Conservation (phyloP, 1,140 invertebrate genomes). For the Drosophila sp. region DNA sequence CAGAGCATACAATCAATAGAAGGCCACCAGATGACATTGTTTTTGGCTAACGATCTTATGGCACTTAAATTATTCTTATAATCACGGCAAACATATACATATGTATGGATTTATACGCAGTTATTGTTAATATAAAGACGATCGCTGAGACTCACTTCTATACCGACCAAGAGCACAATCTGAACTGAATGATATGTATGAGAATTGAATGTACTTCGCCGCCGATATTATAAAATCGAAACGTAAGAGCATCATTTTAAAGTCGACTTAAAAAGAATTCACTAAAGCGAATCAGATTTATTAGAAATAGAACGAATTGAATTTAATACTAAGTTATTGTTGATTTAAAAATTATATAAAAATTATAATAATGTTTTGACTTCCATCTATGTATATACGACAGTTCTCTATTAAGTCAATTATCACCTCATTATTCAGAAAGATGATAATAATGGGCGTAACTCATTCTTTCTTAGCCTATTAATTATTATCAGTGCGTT, state of each 20-base stretch:
- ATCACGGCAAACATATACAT: conserved; percentile 1
- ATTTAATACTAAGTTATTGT: no score
- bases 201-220: conserved; percentile 17
- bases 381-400: no score
- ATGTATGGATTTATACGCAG: conserved; percentile 14
- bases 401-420: no score
- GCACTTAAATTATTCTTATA: background rate
- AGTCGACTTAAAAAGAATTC: background rate
- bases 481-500: no score
- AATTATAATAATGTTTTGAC: no score
- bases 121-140: conserved; percentile 16
- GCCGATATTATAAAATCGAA: conserved; percentile 27
- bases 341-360: no score
- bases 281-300: background rate
- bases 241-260: conserved; percentile 27
- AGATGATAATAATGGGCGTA: no score
- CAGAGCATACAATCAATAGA: conserved; percentile 14
- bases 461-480: no score
- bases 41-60: background rate
- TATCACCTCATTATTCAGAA: no score
- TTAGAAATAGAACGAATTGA: no score
- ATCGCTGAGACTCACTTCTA: conserved; percentile 16
- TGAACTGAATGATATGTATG: conserved; percentile 35
- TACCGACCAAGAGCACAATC: conserved; percentile 35
- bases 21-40: conserved; percentile 30